phyloP scores from a whole-genome alignment of 2,797 vertebrate species.

The Sebastes trivittatus region DNA sequence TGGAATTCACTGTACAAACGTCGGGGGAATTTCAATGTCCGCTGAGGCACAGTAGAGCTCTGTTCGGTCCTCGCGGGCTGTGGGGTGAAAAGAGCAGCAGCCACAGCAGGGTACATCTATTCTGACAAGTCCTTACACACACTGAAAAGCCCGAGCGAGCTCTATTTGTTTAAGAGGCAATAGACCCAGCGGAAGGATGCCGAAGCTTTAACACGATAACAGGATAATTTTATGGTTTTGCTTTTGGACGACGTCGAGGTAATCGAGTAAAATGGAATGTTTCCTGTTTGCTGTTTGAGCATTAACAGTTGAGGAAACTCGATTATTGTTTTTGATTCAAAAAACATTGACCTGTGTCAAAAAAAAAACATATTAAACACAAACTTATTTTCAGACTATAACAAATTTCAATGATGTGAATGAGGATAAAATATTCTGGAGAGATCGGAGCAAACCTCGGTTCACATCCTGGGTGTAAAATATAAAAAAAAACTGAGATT shows the following conservation, averaged over 20 bases:
- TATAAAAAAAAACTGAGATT: background rate
- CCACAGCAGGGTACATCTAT: constrained; percentile 70
- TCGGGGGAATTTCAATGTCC: constrained; percentile 71
- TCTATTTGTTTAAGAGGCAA: constrained; percentile 71
- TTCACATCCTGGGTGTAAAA: background rate
- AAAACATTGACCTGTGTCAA: background rate
- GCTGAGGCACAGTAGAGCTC: constrained; percentile 73
- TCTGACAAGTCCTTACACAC: constrained; percentile 66
- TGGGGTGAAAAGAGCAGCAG: constrained; percentile 70
- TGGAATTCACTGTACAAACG: constrained; percentile 79
- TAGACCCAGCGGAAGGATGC: constrained; percentile 42
- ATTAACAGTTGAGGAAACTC: constrained; percentile 4
- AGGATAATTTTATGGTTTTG: constrained; percentile 45
- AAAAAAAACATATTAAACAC: background rate
- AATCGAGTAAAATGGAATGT: constrained; percentile 7
- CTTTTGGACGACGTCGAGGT: constrained; percentile 6
- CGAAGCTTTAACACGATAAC: constrained; percentile 43
- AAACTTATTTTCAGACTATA: background rate
- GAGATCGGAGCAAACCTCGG: background rate
- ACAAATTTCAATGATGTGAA: background rate
- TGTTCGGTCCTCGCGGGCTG: constrained; percentile 63
- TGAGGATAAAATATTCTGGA: background rate
- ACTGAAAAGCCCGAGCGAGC: constrained; percentile 52
- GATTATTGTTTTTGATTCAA: constrained; percentile 7
- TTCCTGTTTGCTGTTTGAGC: constrained; percentile 22